These are phyloP conservation scores for Sebastolobus altivelis DNA, from an alignment of 2,797 vertebrate species.

Conservation along the genomic window DNA sequence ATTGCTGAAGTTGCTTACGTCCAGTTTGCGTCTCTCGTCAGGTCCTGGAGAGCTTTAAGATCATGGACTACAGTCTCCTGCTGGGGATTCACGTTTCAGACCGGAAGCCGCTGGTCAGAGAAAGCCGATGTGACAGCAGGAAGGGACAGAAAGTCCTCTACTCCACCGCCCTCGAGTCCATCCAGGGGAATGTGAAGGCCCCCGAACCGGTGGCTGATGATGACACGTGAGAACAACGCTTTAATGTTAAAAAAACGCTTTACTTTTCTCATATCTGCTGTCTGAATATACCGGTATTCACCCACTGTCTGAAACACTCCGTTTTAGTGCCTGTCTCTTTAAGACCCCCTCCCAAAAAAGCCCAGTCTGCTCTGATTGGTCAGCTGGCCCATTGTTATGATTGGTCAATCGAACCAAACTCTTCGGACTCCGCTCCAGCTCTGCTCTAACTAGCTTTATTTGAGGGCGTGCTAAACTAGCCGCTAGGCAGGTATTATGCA, in stretches of 20 bases:
- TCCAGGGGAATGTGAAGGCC: constrained; percentile 91
- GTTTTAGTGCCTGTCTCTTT: too few species aligned
- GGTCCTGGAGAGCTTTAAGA: constrained; percentile 98
- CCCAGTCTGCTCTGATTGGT: too few species aligned
- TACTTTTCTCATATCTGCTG: too few species aligned
- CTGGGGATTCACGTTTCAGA: constrained; percentile 83
- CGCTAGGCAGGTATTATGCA: too few species aligned
- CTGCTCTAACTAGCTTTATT: too few species aligned
- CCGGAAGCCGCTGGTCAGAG: constrained; percentile 77
- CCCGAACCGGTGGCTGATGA: constrained; percentile 86
- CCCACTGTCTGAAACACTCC: too few species aligned
- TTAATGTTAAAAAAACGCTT: too few species aligned
- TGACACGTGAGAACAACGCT: constrained; percentile 88
- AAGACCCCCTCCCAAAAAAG: too few species aligned
- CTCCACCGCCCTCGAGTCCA: constrained; percentile 96
- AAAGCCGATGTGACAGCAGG: constrained; percentile 87
- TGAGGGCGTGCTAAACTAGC: rapidly evolving
- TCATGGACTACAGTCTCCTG: constrained; percentile 97
- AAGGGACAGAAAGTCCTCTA: constrained; percentile 94
- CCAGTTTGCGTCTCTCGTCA: constrained; percentile 54
- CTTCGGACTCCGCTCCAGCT: too few species aligned
- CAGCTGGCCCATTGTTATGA: too few species aligned
- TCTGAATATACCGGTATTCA: too few species aligned
- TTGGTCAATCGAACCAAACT: too few species aligned
- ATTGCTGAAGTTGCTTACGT: background rate